A percentile compares a stretch with the other conserved stretches of the same genome.
Conservation (phyloP, 2,797 vertebrate genomes). For the Argyrosomus regius region DNA sequence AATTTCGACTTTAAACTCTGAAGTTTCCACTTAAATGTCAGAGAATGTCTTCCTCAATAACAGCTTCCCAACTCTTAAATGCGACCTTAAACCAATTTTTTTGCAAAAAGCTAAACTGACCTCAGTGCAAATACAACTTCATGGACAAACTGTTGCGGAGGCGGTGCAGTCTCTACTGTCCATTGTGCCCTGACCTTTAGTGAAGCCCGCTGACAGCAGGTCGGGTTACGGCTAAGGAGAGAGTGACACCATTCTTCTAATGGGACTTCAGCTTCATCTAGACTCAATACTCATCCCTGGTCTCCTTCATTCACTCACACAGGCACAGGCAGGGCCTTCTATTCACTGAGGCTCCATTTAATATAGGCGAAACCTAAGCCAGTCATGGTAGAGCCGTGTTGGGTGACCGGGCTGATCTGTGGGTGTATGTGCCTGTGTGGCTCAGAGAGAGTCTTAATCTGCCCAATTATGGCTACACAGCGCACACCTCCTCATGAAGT, state of each 20-base stretch:
- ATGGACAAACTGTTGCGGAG: conserved; percentile 41
- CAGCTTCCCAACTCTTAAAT: not conserved
- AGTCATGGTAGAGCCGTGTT: conserved; percentile 77
- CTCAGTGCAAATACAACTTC: conserved; percentile 34
- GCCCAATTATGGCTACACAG: conserved; percentile 37
- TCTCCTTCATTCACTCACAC: conserved; percentile 81
- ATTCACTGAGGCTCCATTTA: conserved; percentile 85
- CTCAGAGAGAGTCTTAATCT: conserved; percentile 60
- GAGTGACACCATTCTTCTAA: conserved; percentile 83
- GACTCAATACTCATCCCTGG: conserved; percentile 75
- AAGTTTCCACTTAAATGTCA: conserved; percentile 4
- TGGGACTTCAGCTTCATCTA: conserved; percentile 75
- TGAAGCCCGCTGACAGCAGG: conserved; percentile 65
- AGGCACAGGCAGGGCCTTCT: conserved; percentile 68
- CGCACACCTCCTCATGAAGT: conserved; percentile 28
- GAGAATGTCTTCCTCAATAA: not conserved
- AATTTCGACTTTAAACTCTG: not conserved
- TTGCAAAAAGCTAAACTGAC: conserved; percentile 6
- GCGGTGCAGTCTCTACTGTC: conserved; percentile 47
- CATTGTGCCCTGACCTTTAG: conserved; percentile 79
- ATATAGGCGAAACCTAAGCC: conserved; percentile 85
- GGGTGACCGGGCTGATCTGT: conserved; percentile 76
- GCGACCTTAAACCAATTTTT: not conserved
- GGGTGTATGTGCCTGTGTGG: conserved; percentile 39
- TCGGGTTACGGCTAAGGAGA: conserved; percentile 83